These are phyloP conservation scores for Lacerta bilineata DNA, from an alignment of 2,797 vertebrate species.

Conservation along the genomic window DNA sequence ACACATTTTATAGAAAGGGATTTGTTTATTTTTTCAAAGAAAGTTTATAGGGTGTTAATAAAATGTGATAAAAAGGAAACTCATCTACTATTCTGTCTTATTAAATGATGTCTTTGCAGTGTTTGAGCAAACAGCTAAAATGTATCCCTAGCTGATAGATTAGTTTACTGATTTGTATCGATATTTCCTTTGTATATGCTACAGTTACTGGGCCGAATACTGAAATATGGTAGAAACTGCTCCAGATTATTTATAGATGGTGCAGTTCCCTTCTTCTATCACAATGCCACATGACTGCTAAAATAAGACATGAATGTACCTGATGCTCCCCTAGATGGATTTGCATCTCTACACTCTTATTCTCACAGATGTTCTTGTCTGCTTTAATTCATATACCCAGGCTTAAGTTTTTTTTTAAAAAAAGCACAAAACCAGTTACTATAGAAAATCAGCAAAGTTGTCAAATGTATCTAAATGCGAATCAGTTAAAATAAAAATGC, in stretches of 20 bases:
- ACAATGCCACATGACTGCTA: constrained; percentile 1
- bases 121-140: background rate
- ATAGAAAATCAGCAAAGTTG: constrained; percentile 49
- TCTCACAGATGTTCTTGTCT: constrained; percentile 33
- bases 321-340: constrained; percentile 15
- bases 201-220: background rate
- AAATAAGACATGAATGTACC: constrained; percentile 38
- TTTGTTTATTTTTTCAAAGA: too few relatives aligned
- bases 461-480: constrained; percentile 58
- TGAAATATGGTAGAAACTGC: constrained; percentile 25
- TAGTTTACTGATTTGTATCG: constrained; percentile 48
- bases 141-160: constrained; percentile 32
- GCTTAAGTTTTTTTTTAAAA: constrained; percentile 11
- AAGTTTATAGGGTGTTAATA: background rate
- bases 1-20: background rate
- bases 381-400: constrained; percentile 20
- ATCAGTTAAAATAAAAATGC: constrained; percentile 63
- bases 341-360: constrained; percentile 25
- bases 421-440: constrained; percentile 34
- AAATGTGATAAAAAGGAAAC: background rate
- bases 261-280: constrained; percentile 15
- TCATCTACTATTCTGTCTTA: background rate
- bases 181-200: constrained; percentile 35
- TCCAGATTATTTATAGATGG: constrained; percentile 34
- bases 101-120: background rate